These are phyloP conservation scores for Vireo griseus DNA, from an alignment of 2,797 vertebrate genomes.

Conservation along the genomic window DNA sequence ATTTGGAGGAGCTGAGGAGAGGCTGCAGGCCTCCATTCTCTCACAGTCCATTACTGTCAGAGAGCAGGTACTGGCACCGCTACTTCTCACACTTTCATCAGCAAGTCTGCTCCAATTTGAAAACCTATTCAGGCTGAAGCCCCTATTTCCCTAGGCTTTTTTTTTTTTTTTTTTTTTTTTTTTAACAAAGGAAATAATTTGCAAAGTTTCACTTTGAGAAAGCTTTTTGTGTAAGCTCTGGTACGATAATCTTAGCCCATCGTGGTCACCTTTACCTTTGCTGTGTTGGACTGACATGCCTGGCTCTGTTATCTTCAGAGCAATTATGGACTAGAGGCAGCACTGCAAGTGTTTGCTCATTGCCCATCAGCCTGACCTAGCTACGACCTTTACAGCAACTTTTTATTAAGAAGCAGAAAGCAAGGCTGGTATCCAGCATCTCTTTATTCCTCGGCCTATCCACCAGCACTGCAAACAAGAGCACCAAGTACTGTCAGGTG, in stretches of 20 bases:
- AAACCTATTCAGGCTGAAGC: neutral
- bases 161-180: neutral
- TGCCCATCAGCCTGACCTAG: neutral
- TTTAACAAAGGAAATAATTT: neutral
- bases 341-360: neutral
- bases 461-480: neutral
- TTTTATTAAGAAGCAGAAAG: neutral
- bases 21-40: neutral
- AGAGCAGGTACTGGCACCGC: neutral
- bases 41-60: neutral
- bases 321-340: neutral
- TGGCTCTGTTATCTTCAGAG: neutral
- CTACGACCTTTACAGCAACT: neutral
- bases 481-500: neutral
- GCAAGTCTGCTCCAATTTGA: neutral
- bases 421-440: neutral
- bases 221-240: neutral
- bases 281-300: neutral
- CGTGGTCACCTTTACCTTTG: neutral
- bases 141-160: neutral
- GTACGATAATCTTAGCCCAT: neutral
- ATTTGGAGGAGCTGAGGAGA: neutral
- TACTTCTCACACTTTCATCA: neutral
- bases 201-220: neutral
- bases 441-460: neutral